A percentile compares a stretch with the other conserved stretches of the same genome.
Conservation (phyloP, 2,113 vertebrate species). For the Loxodonta africana region DNA sequence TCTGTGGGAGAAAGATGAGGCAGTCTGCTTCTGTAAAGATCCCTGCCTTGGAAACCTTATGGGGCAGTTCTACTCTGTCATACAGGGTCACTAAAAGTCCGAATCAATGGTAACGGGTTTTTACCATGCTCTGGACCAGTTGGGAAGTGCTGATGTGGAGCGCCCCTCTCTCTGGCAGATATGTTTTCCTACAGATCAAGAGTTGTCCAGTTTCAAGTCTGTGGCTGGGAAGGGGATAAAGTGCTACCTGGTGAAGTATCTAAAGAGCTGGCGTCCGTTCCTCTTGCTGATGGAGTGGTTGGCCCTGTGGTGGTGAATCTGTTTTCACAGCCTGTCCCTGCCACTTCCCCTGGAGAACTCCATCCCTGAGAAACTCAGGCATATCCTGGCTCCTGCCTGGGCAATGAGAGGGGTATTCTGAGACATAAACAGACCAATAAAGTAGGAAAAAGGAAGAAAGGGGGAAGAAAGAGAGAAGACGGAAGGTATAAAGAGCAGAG, state of each 20-base stretch:
- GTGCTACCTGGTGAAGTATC: not conserved
- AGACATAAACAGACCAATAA: not conserved
- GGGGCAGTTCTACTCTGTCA: not conserved
- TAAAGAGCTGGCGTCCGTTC: not conserved
- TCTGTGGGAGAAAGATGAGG: no score
- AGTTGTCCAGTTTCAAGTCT: not conserved
- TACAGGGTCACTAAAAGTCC: not conserved
- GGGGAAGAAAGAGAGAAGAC: not conserved
- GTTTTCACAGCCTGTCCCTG: not conserved
- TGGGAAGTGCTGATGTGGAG: not conserved
- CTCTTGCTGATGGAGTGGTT: not conserved
- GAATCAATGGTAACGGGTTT: not conserved
- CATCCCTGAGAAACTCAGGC: not conserved
- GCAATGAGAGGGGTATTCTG: not conserved
- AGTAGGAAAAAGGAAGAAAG: not conserved
- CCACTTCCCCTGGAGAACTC: not conserved
- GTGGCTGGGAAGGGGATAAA: not conserved
- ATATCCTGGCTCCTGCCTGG: not conserved
- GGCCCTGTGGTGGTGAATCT: not conserved
- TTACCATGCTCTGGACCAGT: no score
- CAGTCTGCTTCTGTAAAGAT: no score
- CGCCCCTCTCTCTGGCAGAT: not conserved
- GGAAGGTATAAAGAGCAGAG: not conserved
- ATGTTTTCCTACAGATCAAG: not conserved
- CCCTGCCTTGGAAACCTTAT: no score